phyloP scores from a whole-genome alignment of 2,113 vertebrate species.

The Synchiropus splendidus region DNA sequence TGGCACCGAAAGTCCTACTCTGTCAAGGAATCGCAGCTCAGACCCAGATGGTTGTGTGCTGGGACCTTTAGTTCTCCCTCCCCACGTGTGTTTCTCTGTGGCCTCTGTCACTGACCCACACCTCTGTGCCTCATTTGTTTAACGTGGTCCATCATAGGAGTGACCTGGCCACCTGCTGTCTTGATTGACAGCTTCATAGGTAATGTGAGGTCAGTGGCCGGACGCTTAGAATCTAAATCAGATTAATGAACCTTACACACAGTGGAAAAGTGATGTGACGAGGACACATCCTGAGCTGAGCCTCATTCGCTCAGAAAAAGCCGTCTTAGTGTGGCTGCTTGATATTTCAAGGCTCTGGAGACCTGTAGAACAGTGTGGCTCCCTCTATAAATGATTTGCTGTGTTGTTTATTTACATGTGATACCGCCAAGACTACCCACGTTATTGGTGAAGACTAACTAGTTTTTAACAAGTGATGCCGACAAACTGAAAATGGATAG shows the following conservation, averaged over 20 bases:
- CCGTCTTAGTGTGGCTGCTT: too few relatives aligned
- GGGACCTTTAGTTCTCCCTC: slow-evolving; percentile 26
- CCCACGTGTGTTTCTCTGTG: slow-evolving; percentile 34
- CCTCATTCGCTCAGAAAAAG: too few relatives aligned
- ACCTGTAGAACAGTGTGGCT: too few relatives aligned
- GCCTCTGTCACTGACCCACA: slow-evolving; percentile 29
- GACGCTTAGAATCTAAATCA: slow-evolving; percentile 11
- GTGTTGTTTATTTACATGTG: too few relatives aligned
- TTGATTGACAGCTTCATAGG: slow-evolving; percentile 9
- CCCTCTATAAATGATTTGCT: too few relatives aligned
- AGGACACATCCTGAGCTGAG: too few relatives aligned
- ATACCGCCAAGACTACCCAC: too few relatives aligned
- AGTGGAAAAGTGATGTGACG: not conserved
- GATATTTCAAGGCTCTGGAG: too few relatives aligned
- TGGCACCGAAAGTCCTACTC: slow-evolving; percentile 39
- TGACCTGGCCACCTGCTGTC: slow-evolving; percentile 3
- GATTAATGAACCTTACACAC: slow-evolving; percentile 9
- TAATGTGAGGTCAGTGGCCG: slow-evolving; percentile 11
- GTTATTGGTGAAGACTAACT: too few relatives aligned
- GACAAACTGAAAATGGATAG: too few relatives aligned
- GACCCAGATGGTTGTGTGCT: slow-evolving; percentile 50
- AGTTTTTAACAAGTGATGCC: too few relatives aligned
- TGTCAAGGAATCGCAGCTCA: slow-evolving; percentile 50
- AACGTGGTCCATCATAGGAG: slow-evolving; percentile 12
- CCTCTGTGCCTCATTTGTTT: slow-evolving; percentile 25